These are phyloP conservation scores for Melanotaenia pygmaea DNA, from an alignment of 2,797 vertebrate species.

Conservation along the genomic window DNA sequence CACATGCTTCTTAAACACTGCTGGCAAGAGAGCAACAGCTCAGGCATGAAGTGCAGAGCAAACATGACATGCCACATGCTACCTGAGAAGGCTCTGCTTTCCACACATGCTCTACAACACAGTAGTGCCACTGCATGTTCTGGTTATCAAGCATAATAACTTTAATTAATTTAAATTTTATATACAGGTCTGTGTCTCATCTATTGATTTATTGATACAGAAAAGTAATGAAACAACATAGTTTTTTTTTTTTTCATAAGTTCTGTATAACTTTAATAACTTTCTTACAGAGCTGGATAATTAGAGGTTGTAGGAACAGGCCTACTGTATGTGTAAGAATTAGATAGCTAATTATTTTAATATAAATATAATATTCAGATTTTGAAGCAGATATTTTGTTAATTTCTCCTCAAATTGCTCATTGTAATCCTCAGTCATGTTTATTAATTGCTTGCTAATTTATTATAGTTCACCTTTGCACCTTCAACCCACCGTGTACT, in stretches of 20 bases:
- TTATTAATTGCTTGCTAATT: too few relatives aligned
- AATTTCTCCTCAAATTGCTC: too few relatives aligned
- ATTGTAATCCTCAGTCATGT: too few relatives aligned
- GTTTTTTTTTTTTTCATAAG: slow-evolving; percentile 21
- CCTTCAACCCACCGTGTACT: neutral
- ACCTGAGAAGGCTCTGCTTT: slow-evolving; percentile 19
- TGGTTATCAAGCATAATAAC: slow-evolving; percentile 2
- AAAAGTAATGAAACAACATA: slow-evolving; percentile 35
- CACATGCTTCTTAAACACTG: slow-evolving; percentile 26
- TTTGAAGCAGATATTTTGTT: too few relatives aligned
- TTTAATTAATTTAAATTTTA: slow-evolving; percentile 35
- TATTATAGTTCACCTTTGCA: neutral
- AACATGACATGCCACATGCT: slow-evolving; percentile 10
- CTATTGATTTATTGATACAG: slow-evolving; percentile 42
- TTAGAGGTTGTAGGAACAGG: slow-evolving; percentile 7
- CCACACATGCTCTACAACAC: slow-evolving; percentile 54
- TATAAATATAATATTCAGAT: neutral
- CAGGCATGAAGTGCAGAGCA: slow-evolving; percentile 18
- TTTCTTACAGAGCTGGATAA: slow-evolving; percentile 28
- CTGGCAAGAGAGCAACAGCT: slow-evolving; percentile 21
- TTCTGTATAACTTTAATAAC: slow-evolving; percentile 21
- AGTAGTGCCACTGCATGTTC: slow-evolving; percentile 47
- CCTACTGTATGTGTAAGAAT: neutral
- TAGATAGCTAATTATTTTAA: slow-evolving; percentile 6
- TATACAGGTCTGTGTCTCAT: slow-evolving; percentile 13